These are phyloP conservation scores for Troilus luridus DNA, from an alignment of 2,888 invertebrate genomes.

Conservation along the genomic window DNA sequence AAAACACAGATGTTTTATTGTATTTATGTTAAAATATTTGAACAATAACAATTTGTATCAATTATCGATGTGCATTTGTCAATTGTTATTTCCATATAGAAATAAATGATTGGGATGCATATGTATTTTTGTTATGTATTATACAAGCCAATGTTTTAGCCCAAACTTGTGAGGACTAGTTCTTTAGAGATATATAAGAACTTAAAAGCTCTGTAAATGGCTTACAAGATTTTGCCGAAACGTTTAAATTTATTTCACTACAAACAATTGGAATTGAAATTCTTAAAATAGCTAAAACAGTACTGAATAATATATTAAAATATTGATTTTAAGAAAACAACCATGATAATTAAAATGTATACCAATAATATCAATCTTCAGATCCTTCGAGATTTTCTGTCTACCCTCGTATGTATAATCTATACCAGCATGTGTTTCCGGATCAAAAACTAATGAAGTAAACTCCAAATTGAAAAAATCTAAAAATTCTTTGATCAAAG, in stretches of 20 bases:
- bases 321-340: not conserved
- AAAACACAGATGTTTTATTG: not conserved
- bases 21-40: not conserved
- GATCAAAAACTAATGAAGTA: conserved; percentile 84
- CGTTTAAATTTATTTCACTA: too few relatives aligned
- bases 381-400: conserved; percentile 67
- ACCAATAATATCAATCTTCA: conserved; percentile 59
- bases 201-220: too few relatives aligned
- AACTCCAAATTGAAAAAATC: conserved; percentile 86
- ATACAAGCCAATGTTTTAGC: too few relatives aligned
- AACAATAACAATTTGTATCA: not conserved
- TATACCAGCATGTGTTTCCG: conserved; percentile 81
- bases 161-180: too few relatives aligned
- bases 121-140: too few relatives aligned
- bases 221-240: too few relatives aligned
- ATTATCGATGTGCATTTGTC: too few relatives aligned
- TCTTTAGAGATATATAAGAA: too few relatives aligned
- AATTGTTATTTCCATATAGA: too few relatives aligned
- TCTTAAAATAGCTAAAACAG: not conserved
- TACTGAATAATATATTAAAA: not conserved
- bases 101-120: too few relatives aligned
- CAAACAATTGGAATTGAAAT: not conserved
- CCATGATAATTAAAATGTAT: conserved; percentile 32
- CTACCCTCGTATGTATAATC: conserved; percentile 76
- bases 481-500: conserved; percentile 83